Conservation (phyloP, 2,888 invertebrate species). For the Euspilapteryx auroguttella region DNA sequence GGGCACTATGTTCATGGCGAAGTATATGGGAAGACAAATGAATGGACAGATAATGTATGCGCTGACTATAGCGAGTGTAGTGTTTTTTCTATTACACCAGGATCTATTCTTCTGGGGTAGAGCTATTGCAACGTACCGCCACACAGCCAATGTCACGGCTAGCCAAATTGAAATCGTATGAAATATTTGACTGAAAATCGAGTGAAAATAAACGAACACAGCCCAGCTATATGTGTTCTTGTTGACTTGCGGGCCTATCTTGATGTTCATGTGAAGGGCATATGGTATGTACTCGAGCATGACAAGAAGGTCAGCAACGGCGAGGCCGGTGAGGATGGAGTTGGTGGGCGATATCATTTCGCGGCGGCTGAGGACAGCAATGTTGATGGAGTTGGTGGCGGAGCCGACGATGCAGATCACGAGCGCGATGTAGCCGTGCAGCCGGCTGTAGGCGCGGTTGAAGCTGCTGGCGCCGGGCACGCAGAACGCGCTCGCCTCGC, state of each 20-base stretch:
- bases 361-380: constrained; percentile 83
- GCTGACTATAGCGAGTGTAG: constrained; percentile 72
- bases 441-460: constrained; percentile 65
- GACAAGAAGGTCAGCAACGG: constrained; percentile 90
- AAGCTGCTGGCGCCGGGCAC: constrained; percentile 63
- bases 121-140: constrained; percentile 87
- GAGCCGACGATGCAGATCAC: constrained; percentile 89
- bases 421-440: constrained; percentile 85
- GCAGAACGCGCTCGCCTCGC: constrained; percentile 38
- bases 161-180: constrained; percentile 93
- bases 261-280: constrained; percentile 77
- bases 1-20: constrained; percentile 73
- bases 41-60: constrained; percentile 84
- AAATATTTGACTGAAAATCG: constrained; percentile 84
- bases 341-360: constrained; percentile 94
- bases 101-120: constrained; percentile 78
- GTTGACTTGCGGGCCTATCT: constrained; percentile 54
- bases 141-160: constrained; percentile 89
- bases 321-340: constrained; percentile 85
- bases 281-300: constrained; percentile 95
- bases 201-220: constrained; percentile 86
- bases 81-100: constrained; percentile 82
- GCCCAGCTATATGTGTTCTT: constrained; percentile 73
- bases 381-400: constrained; percentile 88
- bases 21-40: constrained; percentile 81